Conservation (phyloP, 2,113 vertebrate species). For the Erpornis zantholeuca region DNA sequence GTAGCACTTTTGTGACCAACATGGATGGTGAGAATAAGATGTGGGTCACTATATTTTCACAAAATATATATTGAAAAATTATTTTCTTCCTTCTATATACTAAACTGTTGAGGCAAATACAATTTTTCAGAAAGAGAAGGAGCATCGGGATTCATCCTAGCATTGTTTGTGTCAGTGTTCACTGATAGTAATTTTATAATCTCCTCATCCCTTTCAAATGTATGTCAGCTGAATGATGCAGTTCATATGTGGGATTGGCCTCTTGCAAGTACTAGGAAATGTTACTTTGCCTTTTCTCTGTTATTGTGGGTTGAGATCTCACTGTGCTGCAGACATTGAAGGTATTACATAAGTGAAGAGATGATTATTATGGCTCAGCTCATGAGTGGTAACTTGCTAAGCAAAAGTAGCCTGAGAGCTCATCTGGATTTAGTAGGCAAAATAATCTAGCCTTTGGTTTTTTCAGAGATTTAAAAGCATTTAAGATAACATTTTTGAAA, state of each 20-base stretch:
- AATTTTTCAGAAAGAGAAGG: not conserved
- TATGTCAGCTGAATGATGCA: not conserved
- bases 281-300: not conserved
- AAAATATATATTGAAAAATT: not conserved
- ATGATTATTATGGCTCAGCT: not conserved
- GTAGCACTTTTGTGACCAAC: not conserved
- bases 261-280: not conserved
- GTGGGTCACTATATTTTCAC: not conserved
- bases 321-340: not conserved
- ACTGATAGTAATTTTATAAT: not conserved
- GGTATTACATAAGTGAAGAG: not conserved
- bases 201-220: not conserved
- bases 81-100: not conserved
- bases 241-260: accelerated
- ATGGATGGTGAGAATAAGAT: not conserved
- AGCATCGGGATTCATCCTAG: not conserved
- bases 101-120: not conserved
- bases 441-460: not conserved
- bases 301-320: not conserved
- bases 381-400: not conserved
- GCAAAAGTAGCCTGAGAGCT: not conserved
- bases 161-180: not conserved
- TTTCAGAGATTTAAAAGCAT: not conserved
- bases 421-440: not conserved
- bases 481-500: not conserved